Conservation (phyloP, 2,888 invertebrate species). For the Furcula furcula region DNA sequence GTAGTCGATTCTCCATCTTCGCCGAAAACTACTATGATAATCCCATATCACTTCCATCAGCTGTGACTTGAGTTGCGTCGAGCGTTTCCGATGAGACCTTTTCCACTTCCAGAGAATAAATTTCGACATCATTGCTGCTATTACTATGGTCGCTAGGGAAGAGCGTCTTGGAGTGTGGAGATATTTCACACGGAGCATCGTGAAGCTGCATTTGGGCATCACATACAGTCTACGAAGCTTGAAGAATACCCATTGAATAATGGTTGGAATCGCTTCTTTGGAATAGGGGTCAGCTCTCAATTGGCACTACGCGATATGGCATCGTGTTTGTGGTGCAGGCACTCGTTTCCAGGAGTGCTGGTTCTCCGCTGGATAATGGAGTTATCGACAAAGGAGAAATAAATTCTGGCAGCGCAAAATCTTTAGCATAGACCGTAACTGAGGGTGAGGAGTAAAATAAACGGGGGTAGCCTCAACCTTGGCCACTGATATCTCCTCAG, state of each 20-base stretch:
- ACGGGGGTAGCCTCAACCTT: neutral
- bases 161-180: slow-evolving; percentile 4
- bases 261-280: slow-evolving; percentile 3
- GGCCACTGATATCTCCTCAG: slow-evolving; percentile 7
- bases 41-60: slow-evolving; percentile 2
- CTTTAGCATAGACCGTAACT: neutral
- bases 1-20: neutral
- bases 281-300: neutral
- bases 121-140: neutral
- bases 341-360: too few species aligned
- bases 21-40: slow-evolving; percentile 5
- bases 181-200: neutral
- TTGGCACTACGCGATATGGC: slow-evolving; percentile 4
- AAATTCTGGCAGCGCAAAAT: slow-evolving; percentile 1
- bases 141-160: slow-evolving; percentile 3
- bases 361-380: too few species aligned
- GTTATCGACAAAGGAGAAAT: slow-evolving; percentile 1
- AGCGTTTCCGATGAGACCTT: too few species aligned
- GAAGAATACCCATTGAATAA: slow-evolving; percentile 8
- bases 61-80: neutral
- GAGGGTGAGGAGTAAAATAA: neutral
- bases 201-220: slow-evolving; percentile 1
- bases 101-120: too few species aligned
- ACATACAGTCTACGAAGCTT: slow-evolving; percentile 4
- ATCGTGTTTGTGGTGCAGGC: too few species aligned